Evolutionary conservation across 2,113 vertebrate species (phyloP).

Genomic region (Formicarius rufipectus): DNA sequence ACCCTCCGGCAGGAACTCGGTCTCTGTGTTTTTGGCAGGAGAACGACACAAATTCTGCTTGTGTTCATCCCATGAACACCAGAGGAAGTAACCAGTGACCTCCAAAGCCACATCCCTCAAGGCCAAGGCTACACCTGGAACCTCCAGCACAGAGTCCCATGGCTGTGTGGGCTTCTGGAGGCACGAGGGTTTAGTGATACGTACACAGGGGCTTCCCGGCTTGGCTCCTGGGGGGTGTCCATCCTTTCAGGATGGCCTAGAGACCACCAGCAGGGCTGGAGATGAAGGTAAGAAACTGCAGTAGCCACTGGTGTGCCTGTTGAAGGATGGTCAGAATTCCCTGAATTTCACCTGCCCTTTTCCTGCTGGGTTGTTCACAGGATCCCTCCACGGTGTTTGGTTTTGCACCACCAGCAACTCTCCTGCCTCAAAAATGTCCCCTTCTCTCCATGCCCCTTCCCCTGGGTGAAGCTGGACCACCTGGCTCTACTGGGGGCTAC

Average conservation of each 20-base stretch:
- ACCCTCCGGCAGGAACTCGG: neutral
- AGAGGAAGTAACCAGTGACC: neutral
- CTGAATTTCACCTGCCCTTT: neutral
- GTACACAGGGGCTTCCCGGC: rapidly evolving
- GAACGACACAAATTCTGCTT: rapidly evolving
- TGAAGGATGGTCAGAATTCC: rapidly evolving
- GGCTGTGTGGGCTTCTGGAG: neutral
- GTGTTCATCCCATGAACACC: rapidly evolving
- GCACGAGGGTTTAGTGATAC: rapidly evolving
- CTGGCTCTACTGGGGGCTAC: neutral
- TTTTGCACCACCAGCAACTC: neutral
- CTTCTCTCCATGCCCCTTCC: neutral
- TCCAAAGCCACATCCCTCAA: neutral
- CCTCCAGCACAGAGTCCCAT: rapidly evolving
- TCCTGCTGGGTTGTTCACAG: neutral
- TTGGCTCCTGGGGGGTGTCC: too few species aligned
- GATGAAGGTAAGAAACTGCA: rapidly evolving
- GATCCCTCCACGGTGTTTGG: neutral
- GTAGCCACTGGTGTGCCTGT: rapidly evolving
- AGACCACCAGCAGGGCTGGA: neutral
- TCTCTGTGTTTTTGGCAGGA: neutral
- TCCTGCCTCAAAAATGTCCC: rapidly evolving
- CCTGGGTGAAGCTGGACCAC: neutral
- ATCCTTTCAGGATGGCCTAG: neutral
- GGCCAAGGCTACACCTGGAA: rapidly evolving